Evolutionary conservation across 2,888 invertebrate species (phyloP), one percentile per base, ranked within the genome.

Genomic region (Tribolium freemani): DNA sequence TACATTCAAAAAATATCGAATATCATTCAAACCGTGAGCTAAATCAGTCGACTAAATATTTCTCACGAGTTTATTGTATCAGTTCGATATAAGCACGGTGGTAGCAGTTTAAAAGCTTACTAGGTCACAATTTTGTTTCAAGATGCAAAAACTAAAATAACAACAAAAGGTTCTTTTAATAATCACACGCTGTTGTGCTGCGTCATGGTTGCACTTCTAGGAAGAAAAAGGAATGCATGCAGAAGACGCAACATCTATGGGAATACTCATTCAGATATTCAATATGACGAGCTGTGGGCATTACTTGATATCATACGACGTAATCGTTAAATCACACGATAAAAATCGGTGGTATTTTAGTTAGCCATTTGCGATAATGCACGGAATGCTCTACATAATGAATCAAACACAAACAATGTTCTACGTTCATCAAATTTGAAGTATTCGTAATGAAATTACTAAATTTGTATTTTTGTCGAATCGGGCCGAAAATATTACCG

Each of bases 171-270:
- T 64, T 68, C 71, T 69, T 75, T 75, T 72, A 71, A 75, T 61
- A 72, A 63, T 73, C 73, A 72, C 72, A 75, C 72, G 69, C 69
- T 66, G 69, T 63, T 70, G 50, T 61, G 70, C 67, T 74, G 71
- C 60, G 72, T 74, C 71, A 72, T 73, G 70, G 66, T 21, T 48
- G 54, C 56, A 20, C 31, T 76, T 76, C 76, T 54, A 51, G 60
- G 76, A 76, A 76, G 50, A 20, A 70, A 60, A 68, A 74, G 76
- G 77, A 77, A 77, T 75, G 77, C 73, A 58, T 51, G 75, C 67
- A 57, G 44, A 68, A 75, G 69, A 73, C 73, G 75, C 72, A 75
- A 73, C 71, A 66, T 71, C 69, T 77, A 67, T 72, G 71, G 71
- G 71, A 72, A 72, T 67, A 68, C 60, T 63, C 58, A 58, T 58